These are phyloP conservation scores for Cyprichromis sp. DNA, from an alignment of 2,113 vertebrate genomes.

Conservation along the genomic window DNA sequence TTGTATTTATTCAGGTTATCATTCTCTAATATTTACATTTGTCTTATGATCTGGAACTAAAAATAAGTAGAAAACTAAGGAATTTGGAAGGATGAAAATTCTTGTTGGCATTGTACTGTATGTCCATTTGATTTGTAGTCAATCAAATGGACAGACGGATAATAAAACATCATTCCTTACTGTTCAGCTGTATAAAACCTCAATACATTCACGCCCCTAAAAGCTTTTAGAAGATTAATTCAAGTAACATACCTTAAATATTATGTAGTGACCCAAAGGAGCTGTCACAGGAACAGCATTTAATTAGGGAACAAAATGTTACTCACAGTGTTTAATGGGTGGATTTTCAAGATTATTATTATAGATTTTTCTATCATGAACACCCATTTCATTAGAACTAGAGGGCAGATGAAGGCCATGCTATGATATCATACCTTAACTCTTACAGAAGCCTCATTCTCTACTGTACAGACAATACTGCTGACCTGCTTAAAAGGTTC, in stretches of 20 bases:
- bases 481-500: background rate
- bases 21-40: background rate
- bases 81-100: background rate
- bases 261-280: background rate
- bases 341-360: conserved; percentile 8
- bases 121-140: background rate
- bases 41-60: background rate
- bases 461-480: background rate
- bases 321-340: conserved; percentile 3
- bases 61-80: background rate
- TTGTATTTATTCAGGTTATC: background rate
- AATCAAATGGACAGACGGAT: background rate
- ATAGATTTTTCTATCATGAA: conserved; percentile 41
- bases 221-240: conserved; percentile 31
- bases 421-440: conserved; percentile 28
- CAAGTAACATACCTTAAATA: background rate
- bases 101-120: background rate
- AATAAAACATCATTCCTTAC: background rate
- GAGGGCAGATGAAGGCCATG: conserved; percentile 14
- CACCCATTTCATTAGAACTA: conserved; percentile 4
- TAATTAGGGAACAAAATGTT: conserved; percentile 30
- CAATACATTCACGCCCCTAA: background rate
- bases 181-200: background rate
- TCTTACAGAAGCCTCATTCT: background rate
- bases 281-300: conserved; percentile 18